Conservation (phyloP, 2,797 vertebrate species). For the Lates japonicus region DNA sequence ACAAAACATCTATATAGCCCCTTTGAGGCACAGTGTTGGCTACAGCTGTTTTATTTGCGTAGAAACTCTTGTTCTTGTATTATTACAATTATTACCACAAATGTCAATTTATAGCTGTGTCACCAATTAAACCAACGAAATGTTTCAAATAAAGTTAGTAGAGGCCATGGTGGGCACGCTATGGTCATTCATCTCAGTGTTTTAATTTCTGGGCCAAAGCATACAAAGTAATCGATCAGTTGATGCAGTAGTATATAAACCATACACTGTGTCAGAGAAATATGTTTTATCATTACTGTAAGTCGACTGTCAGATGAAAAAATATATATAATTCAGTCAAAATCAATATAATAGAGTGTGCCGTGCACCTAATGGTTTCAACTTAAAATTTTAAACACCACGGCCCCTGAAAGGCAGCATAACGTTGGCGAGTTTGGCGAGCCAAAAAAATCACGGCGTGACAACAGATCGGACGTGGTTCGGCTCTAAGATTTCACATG, state of each 20-base stretch:
- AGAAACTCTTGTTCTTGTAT: background rate
- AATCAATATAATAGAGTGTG: background rate
- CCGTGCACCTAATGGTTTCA: background rate
- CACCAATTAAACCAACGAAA: background rate
- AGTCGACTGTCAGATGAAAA: no score
- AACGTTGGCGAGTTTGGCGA: rapidly evolving
- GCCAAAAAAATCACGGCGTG: constrained; percentile 40
- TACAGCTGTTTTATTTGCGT: constrained; percentile 28
- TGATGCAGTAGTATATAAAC: background rate
- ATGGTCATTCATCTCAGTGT: constrained; percentile 8
- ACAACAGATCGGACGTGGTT: background rate
- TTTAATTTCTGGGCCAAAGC: background rate
- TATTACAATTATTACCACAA: background rate
- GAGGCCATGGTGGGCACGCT: background rate
- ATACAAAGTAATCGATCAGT: constrained; percentile 24
- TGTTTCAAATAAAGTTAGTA: constrained; percentile 12
- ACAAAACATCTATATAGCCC: constrained; percentile 42
- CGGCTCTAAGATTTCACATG: constrained; percentile 57
- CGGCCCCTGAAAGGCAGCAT: constrained; percentile 17
- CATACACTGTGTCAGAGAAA: background rate
- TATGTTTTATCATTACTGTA: background rate
- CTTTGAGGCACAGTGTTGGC: constrained; percentile 12
- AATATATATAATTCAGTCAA: no score
- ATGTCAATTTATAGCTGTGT: background rate
- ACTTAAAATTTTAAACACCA: rapidly evolving